A percentile compares a stretch with the other conserved stretches of the same genome.
These are phyloP conservation scores for Campopleginae sp. DNA, from an alignment of 2,888 invertebrate species.

Conservation along the genomic window DNA sequence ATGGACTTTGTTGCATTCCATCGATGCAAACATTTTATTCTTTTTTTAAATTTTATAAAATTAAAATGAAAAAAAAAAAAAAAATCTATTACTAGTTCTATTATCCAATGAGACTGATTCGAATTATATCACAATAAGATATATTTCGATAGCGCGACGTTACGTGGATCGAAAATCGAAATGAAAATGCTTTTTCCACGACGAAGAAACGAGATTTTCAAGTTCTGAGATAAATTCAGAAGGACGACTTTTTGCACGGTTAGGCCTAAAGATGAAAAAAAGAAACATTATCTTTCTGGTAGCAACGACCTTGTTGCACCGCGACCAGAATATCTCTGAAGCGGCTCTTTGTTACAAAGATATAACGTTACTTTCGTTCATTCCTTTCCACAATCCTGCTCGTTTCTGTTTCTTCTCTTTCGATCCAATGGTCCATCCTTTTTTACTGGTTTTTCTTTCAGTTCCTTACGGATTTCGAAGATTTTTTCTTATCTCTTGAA, in stretches of 20 bases:
- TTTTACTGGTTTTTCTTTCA: not conserved
- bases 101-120: not conserved
- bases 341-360: constrained; percentile 45
- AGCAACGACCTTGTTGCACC: constrained; percentile 61
- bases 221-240: not conserved
- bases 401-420: not conserved
- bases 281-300: constrained; percentile 55
- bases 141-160: not conserved
- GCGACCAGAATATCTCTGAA: constrained; percentile 21
- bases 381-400: not conserved
- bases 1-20: too few species aligned
- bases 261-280: constrained; percentile 41
- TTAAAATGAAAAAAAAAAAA: too few species aligned
- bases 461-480: not conserved
- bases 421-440: constrained; percentile 13
- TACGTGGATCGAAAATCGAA: not conserved
- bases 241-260: constrained; percentile 14
- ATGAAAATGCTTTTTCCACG: not conserved
- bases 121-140: not conserved
- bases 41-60: too few species aligned
- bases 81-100: too few species aligned
- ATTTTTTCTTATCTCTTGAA: constrained; percentile 6
- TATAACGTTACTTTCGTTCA: constrained; percentile 55
- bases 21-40: too few species aligned
- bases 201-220: constrained; percentile 1